These are phyloP conservation scores for Chroicocephalus ridibundus DNA, from an alignment of 2,113 vertebrate genomes.

Conservation along the genomic window DNA sequence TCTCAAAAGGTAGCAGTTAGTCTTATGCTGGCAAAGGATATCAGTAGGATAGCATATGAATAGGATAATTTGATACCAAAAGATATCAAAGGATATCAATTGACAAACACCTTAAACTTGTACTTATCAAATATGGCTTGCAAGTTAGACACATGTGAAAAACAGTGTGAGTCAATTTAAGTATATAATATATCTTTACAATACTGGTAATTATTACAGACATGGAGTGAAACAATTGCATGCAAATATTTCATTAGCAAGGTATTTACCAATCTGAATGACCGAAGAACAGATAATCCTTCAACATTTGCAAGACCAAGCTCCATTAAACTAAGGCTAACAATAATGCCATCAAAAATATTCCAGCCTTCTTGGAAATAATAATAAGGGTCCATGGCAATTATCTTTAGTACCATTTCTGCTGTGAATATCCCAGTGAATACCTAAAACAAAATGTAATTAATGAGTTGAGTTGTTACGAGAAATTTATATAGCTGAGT, in stretches of 20 bases:
- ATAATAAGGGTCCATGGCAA: constrained; percentile 93
- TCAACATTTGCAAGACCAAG: constrained; percentile 81
- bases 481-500: neutral
- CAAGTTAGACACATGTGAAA: neutral
- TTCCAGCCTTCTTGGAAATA: constrained; percentile 98
- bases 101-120: neutral
- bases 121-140: neutral
- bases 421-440: constrained; percentile 96
- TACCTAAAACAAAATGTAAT: constrained; percentile 77
- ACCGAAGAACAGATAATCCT: constrained; percentile 90
- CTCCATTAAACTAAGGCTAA: constrained; percentile 93
- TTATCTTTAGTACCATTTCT: constrained; percentile 97
- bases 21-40: neutral
- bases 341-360: constrained; percentile 95
- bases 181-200: neutral
- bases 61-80: neutral
- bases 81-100: neutral
- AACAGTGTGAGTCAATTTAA: neutral
- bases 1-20: neutral
- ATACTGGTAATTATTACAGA: neutral
- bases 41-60: neutral
- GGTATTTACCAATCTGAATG: constrained; percentile 91
- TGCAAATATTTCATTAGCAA: neutral
- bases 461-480: neutral
- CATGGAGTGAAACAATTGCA: neutral